A percentile compares a stretch with the other conserved stretches of the same genome.
phyloP scores from a whole-genome alignment of 2,113 vertebrate genomes.

The Nicator chloris region DNA sequence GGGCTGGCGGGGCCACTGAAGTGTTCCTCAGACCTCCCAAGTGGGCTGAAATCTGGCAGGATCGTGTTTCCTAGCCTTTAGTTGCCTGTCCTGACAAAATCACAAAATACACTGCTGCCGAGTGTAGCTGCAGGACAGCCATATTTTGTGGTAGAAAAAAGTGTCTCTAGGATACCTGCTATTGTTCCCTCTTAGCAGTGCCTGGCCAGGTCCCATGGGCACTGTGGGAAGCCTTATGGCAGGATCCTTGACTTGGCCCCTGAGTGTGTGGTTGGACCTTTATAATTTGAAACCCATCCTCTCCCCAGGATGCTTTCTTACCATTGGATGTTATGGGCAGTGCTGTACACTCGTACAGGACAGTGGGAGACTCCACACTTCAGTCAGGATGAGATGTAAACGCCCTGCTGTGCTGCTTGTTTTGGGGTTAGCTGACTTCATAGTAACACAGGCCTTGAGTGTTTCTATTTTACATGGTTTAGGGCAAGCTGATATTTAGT shows the following conservation, averaged over 20 bases:
- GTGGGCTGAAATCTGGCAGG: not conserved
- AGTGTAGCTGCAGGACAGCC: not conserved
- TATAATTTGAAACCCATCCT: not conserved
- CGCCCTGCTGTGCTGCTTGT: not conserved
- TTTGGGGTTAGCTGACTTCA: not conserved
- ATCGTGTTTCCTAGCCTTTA: not conserved
- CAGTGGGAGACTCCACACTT: no score
- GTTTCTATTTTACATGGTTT: not conserved
- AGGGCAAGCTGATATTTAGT: not conserved
- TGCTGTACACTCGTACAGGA: accelerated
- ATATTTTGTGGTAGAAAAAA: not conserved
- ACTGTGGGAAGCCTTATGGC: not conserved
- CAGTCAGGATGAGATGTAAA: not conserved
- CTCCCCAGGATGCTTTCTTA: not conserved
- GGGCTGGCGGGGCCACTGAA: not conserved
- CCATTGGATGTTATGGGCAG: accelerated
- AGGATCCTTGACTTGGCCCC: not conserved
- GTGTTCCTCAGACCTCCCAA: not conserved
- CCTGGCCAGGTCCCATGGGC: not conserved
- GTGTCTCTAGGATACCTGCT: not conserved
- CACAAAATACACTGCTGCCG: not conserved
- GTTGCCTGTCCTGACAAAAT: not conserved
- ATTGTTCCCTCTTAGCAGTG: not conserved
- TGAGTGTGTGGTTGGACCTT: not conserved
- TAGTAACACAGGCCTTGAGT: not conserved